A percentile compares a stretch with the other conserved stretches of the same genome.
phyloP scores from a whole-genome alignment of 2,888 invertebrate species.

The Clunio marinus region DNA sequence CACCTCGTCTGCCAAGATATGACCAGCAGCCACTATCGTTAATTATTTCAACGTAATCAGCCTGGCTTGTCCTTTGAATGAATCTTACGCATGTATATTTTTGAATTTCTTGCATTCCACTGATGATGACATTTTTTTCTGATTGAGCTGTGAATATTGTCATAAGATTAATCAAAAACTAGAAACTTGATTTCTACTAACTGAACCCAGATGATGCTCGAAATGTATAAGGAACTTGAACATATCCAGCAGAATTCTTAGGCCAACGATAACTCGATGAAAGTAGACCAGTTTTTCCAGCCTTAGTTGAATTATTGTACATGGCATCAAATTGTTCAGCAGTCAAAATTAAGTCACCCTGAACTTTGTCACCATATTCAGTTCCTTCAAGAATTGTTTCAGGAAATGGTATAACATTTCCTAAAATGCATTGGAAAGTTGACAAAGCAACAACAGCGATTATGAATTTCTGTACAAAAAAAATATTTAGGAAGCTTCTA shows the following conservation, averaged over 20 bases:
- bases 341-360: no score
- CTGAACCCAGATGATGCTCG: neutral
- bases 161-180: neutral
- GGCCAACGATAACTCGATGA: neutral
- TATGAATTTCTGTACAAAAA: no score
- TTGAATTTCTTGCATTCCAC: conserved; percentile 1
- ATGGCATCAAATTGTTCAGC: no score
- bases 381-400: no score
- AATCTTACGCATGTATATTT: neutral
- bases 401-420: no score
- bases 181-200: no score
- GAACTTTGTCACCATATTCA: no score
- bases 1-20: conserved; percentile 61
- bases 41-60: conserved; percentile 6
- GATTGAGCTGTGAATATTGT: neutral
- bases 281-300: neutral
- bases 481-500: no score
- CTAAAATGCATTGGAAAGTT: no score
- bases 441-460: no score
- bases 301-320: no score
- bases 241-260: neutral
- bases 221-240: neutral
- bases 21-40: conserved; percentile 66
- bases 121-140: neutral
- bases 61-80: conserved; percentile 3